These are phyloP conservation scores for Lasioglossum figueresi DNA, from an alignment of 2,888 invertebrate genomes.

Conservation along the genomic window DNA sequence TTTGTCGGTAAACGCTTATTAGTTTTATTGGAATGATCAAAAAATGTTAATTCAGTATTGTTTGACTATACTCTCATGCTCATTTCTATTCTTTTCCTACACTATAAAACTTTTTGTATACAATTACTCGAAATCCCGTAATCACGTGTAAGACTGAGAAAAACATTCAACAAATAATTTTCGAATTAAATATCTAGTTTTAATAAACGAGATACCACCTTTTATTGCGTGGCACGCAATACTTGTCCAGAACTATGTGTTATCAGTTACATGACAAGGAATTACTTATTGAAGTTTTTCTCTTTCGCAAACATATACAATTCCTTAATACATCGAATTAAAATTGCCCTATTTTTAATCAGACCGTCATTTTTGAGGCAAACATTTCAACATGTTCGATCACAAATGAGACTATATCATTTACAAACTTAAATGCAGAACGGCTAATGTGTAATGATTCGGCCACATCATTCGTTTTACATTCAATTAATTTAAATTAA, in stretches of 20 bases:
- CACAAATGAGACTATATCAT: conserved; percentile 47
- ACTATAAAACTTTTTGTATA: conserved; percentile 58
- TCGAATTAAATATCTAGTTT: conserved; percentile 44
- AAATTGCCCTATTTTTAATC: conserved; percentile 39
- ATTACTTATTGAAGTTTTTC: conserved; percentile 37
- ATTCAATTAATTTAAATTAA: conserved; percentile 25
- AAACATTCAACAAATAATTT: conserved; percentile 59
- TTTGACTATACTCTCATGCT: conserved; percentile 63
- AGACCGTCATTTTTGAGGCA: conserved; percentile 19
- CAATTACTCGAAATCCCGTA: conserved; percentile 56
- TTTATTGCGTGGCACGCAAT: not conserved
- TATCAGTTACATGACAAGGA: not conserved
- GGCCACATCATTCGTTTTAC: not conserved
- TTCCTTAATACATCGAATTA: conserved; percentile 10
- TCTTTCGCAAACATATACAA: conserved; percentile 29
- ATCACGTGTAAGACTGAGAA: conserved; percentile 45
- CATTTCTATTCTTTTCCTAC: conserved; percentile 18
- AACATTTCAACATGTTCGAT: conserved; percentile 13
- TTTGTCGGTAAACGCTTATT: conserved; percentile 36
- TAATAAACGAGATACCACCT: conserved; percentile 11
- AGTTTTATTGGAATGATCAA: conserved; percentile 52
- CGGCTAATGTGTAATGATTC: not conserved
- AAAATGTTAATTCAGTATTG: conserved; percentile 52
- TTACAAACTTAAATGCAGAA: conserved; percentile 9
- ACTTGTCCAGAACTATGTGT: conserved; percentile 8